Base-by-base conservation (phyloP, 2,113 vertebrate species). In the Halcyon malimbica region DNA sequence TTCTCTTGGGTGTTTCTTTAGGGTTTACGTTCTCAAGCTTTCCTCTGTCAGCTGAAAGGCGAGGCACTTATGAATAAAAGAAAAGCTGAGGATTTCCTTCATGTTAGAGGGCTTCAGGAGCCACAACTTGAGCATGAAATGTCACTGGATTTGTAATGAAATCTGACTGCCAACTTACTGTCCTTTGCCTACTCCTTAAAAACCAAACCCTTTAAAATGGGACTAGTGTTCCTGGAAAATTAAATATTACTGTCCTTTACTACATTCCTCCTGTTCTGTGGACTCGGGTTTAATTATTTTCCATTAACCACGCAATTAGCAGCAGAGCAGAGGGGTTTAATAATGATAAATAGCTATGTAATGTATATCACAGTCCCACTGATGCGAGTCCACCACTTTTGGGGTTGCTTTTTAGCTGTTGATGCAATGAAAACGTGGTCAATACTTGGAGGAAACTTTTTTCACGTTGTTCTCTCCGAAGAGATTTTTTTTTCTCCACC, bases 31-130 rank as follows among this genome's bases (percentile, higher is more conserved):
- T 91, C 95, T 90, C 63, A 83, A 26, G 64, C 50, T 88, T 86
- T 86, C 39, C 16, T 25, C 28, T 77, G 79, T 41, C 46, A 83
- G 57, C 41, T 93, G 79, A 88, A 85, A 91, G 82, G 60, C 71
- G 81, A 86, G 68, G 70, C 21, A 28, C 56, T 83, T 57, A 93
- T 70, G 73, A 95, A 90, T 94, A 87, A 94, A 91, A 95, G 68
- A 93, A 80, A 78, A 88, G 71, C 79, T 88, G 75, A 83, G 64
- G 75, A 63, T 93, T 88, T 93, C 26, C 42, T 86, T 96, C 76
- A 24, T 42, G 42, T 90, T 81, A 41, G 48, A 69, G 60, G 68
- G 42, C 41, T 91, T 73, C 64, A 92, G 78, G 46, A 93, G 33
- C 37, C 76, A 67, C 76, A 88, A 51, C 33, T 64, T 71, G 53